Evolutionary conservation across 1,140 invertebrate species (phyloP).

Genomic region (Papilio polyxenes): DNA sequence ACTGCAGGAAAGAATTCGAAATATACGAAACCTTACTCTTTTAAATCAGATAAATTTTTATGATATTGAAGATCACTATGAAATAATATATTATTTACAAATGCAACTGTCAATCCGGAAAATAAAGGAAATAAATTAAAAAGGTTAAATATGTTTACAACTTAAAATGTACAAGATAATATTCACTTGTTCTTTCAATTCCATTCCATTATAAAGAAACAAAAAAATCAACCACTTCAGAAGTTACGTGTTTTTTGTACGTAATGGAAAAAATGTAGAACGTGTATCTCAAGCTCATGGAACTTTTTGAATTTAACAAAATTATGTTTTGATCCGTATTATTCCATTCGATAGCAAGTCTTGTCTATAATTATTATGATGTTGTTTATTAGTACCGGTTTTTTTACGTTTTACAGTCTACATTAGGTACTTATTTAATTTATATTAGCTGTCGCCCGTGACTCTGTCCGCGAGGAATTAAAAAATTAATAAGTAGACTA

Average conservation of each 20-base stretch:
- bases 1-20: too few relatives aligned
- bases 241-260: not conserved
- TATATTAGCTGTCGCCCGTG: too few relatives aligned
- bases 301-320: not conserved
- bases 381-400: not conserved
- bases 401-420: not conserved
- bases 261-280: constrained; percentile 1
- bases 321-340: constrained; percentile 2
- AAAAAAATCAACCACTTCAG: not conserved
- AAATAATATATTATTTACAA: not conserved
- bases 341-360: not conserved
- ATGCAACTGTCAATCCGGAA: not conserved
- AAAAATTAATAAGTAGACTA: too few relatives aligned
- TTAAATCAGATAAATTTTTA: not conserved
- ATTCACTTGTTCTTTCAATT: not conserved
- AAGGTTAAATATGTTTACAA: not conserved
- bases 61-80: not conserved
- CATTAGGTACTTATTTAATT: not conserved
- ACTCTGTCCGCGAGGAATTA: too few relatives aligned
- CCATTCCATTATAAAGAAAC: not conserved
- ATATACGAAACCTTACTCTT: too few relatives aligned
- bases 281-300: not conserved
- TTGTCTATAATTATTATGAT: not conserved
- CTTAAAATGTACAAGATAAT: not conserved
- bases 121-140: not conserved